A percentile compares a stretch with the other conserved stretches of the same genome.
phyloP scores from a whole-genome alignment of 35 echinoderm and acorn worm species.

The Heliocidaris erythrogramma region DNA sequence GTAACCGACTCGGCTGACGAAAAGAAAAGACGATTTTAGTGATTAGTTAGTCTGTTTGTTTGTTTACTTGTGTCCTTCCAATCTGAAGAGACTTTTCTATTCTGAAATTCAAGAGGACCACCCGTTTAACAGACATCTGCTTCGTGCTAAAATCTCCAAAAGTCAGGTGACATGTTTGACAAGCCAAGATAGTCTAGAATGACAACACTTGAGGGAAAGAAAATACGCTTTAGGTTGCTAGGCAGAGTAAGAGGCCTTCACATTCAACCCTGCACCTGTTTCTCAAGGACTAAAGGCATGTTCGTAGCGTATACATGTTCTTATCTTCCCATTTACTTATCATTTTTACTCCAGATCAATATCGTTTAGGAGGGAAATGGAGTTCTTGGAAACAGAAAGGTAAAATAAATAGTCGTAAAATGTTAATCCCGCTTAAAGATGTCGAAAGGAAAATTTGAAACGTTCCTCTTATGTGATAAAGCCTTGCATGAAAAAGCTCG shows the following conservation, averaged over 20 bases:
- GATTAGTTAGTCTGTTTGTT: too few species aligned
- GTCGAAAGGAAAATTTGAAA: not conserved
- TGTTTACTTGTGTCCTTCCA: too few species aligned
- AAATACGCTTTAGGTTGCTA: not conserved
- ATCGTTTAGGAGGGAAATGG: not conserved
- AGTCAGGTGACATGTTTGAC: not conserved
- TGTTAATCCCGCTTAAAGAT: not conserved
- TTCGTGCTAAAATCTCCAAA: not conserved
- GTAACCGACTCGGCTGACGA: too few species aligned
- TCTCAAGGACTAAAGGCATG: not conserved
- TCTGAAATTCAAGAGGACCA: not conserved
- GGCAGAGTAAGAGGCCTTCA: not conserved
- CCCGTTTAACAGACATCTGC: not conserved
- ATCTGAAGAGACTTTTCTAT: too few species aligned
- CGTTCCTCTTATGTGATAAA: not conserved
- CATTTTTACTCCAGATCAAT: not conserved
- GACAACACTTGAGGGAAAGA: conserved; percentile 9
- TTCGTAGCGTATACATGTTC: not conserved
- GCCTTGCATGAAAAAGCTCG: not conserved
- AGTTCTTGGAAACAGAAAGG: not conserved
- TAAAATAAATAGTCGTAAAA: not conserved
- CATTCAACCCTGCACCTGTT: not conserved
- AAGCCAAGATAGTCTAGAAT: not conserved
- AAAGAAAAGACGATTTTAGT: too few species aligned
- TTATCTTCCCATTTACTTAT: not conserved